phyloP scores from a whole-genome alignment of 2,888 invertebrate genomes.

The Melanargia galathea region DNA sequence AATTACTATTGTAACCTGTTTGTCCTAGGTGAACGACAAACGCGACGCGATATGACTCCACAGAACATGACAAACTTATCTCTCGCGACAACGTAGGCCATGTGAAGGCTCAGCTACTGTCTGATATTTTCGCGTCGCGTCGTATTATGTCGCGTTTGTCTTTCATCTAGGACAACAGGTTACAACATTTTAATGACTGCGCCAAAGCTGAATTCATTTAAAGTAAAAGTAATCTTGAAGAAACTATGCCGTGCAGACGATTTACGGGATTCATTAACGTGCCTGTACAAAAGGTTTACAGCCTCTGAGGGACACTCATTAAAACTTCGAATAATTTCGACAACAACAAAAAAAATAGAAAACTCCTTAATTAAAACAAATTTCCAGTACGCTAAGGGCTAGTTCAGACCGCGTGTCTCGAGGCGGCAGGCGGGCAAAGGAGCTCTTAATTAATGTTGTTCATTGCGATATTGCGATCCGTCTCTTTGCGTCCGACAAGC shows the following conservation, averaged over 20 bases:
- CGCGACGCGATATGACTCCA: too few relatives aligned
- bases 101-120: too few relatives aligned
- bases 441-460: constrained; percentile 76
- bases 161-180: too few relatives aligned
- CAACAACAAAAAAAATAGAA: constrained; percentile 48
- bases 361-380: constrained; percentile 73
- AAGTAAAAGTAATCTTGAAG: constrained; percentile 31
- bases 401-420: constrained; percentile 61
- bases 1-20: too few relatives aligned
- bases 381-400: constrained; percentile 64
- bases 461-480: constrained; percentile 73
- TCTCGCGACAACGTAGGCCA: too few relatives aligned
- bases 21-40: too few relatives aligned
- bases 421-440: constrained; percentile 44
- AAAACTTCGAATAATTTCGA: constrained; percentile 45
- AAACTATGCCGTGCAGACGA: constrained; percentile 35
- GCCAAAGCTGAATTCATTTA: constrained; percentile 24
- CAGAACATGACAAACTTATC: too few relatives aligned
- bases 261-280: constrained; percentile 37
- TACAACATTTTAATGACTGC: constrained; percentile 8
- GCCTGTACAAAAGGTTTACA: constrained; percentile 37
- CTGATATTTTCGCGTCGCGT: too few relatives aligned
- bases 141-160: too few relatives aligned
- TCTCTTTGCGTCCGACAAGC: constrained; percentile 54
- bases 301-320: constrained; percentile 43